Percentiles rank a stretch among this genome's conserved stretches.
Conservation (phyloP, 2,113 vertebrate species). For the Gambusia holbrooki region DNA sequence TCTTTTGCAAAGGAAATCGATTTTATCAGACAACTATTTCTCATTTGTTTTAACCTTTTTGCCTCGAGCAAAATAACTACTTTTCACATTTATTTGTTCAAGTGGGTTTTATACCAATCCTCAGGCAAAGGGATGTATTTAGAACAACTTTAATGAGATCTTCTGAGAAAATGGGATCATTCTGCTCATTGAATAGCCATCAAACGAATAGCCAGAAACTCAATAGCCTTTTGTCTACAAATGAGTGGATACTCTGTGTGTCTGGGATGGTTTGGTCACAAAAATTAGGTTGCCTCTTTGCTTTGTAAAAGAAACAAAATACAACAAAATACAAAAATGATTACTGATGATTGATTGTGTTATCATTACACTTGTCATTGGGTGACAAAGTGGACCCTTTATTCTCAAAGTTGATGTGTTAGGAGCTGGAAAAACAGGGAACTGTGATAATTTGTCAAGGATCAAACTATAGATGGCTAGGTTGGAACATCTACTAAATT, state of each 20-base stretch:
- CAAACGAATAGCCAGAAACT: slow-evolving; percentile 40
- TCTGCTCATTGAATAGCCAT: slow-evolving; percentile 16
- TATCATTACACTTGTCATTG: too few species aligned
- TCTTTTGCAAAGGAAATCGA: slow-evolving; percentile 41
- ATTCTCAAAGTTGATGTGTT: too few species aligned
- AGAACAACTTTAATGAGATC: slow-evolving; percentile 27
- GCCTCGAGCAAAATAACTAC: slow-evolving; percentile 3
- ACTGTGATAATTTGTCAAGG: too few species aligned
- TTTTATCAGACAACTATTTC: slow-evolving; percentile 25
- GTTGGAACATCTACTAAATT: too few species aligned
- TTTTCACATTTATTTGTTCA: slow-evolving; percentile 21
- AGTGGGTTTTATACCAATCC: not conserved
- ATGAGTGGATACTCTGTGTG: slow-evolving; percentile 26
- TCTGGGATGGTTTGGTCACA: slow-evolving; percentile 15
- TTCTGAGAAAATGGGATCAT: slow-evolving; percentile 37
- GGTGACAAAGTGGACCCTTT: too few species aligned
- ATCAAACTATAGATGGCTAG: too few species aligned
- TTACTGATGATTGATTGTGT: not conserved
- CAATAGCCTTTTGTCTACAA: slow-evolving; percentile 46
- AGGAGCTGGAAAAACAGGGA: too few species aligned
- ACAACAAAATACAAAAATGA: not conserved
- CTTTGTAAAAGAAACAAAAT: slow-evolving; percentile 10
- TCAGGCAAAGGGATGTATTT: slow-evolving; percentile 12
- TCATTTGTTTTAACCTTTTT: slow-evolving; percentile 34
- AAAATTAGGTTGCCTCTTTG: slow-evolving; percentile 13